A percentile compares a stretch with the other conserved stretches of the same genome.
Conservation (phyloP, 2,797 vertebrate genomes). For the Coreius guichenoti region DNA sequence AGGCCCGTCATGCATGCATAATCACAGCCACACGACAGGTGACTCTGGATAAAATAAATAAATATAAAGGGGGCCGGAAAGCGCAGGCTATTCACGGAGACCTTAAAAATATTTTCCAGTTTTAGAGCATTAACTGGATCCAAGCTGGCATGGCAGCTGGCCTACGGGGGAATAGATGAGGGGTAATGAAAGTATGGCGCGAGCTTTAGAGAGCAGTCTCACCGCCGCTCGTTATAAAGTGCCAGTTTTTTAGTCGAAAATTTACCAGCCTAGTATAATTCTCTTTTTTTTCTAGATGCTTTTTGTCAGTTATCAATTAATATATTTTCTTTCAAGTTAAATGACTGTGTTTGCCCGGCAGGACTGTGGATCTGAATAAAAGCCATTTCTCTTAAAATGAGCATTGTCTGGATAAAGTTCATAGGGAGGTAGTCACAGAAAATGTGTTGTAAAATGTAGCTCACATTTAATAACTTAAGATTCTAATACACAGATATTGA, state of each 20-base stretch:
- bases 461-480: background rate
- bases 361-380: constrained; percentile 1
- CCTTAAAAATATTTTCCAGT: constrained; percentile 56
- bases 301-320: constrained; percentile 41
- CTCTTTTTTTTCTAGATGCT: constrained; percentile 5
- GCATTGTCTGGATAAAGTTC: constrained; percentile 3
- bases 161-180: constrained; percentile 46
- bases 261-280: constrained; percentile 44
- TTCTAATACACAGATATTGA: background rate
- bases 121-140: constrained; percentile 52
- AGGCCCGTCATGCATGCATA: constrained; percentile 52
- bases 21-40: constrained; percentile 52
- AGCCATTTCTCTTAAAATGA: constrained; percentile 11
- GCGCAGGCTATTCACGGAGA: constrained; percentile 39
- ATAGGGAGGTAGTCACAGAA: background rate
- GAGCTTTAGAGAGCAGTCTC: constrained; percentile 1
- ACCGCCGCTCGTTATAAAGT: background rate
- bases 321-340: constrained; percentile 25
- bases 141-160: constrained; percentile 50
- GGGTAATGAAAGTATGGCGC: constrained; percentile 48
- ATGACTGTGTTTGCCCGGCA: background rate
- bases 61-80: constrained; percentile 24
- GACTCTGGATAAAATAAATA: constrained; percentile 46
- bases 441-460: background rate
- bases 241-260: constrained; percentile 36